Evolutionary conservation across 1,140 invertebrate species (phyloP), one percentile per base, ranked within the genome.

Genomic region (Brachionus calyciflorus): DNA sequence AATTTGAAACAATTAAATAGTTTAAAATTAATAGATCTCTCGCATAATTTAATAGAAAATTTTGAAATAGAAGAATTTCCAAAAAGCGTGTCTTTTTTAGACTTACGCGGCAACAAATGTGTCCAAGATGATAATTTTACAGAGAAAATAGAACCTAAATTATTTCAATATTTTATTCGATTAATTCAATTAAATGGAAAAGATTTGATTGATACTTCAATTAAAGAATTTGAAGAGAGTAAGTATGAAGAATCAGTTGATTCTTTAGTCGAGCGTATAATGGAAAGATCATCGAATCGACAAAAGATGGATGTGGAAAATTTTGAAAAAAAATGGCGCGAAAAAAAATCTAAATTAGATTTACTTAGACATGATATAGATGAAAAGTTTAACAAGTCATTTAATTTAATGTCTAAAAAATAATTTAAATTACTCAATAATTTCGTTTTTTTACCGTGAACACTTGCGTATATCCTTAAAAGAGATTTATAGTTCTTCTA

Each of bases 1-100:
- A 94, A 96, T 86, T 86, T 93, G 77, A 86, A 91, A 14, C 44
- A 19, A 14, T 33, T 73, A 17, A 12, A 0, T 9, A 51, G 51
- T 28, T 24, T 73, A 3, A 51, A 55, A 37, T 37, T 51, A 7
- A 4, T 73, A 33, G 69, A 73, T 40, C n/a, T 73, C 5, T 73
- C 69, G 10, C 17, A 17, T 51, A 73, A 51, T 24, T 14, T 40
- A 30, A 73, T 73, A 1, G 69, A 51, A 21, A 3, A 10, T 10
- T 49, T 73, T 12, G n/a, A 73, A 40, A 21, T 28, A 9, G 24
- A 73, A 6, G 69, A 73, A 12, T 40, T 73, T 2, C 69, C 69
- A 33, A 73, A 30, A 12, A 21, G 30, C 3, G 12, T 73, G 17
- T 19, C 30, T 3, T 49, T 73, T 55, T 19, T 73, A 3, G 69